Base-by-base conservation (phyloP, 35 echinoderm and acorn worm species). In the Eucidaris tribuloides region DNA sequence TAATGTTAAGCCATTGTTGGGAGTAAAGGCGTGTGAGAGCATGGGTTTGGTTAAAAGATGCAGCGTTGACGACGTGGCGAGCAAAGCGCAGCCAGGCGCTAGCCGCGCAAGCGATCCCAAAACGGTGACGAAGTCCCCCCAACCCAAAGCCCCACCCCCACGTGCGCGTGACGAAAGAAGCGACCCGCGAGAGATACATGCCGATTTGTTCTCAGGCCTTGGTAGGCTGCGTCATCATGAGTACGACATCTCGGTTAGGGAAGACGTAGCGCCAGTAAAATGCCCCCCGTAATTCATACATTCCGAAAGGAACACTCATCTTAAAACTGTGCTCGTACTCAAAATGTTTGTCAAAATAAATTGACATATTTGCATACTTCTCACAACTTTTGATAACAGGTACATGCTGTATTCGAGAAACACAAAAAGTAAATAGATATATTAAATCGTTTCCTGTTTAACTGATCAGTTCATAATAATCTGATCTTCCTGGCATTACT, bases 231-330 rank as follows among this genome's bases (percentile, higher is more conserved):
- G 34, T 3, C 28, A 68, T 18, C 63, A 68, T 68, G 63, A 68
- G 30, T 68, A 68, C 36, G 18, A 37, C n/a, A 84, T 84, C 4
- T n/a, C 39, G 58, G 7, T 86, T 22, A 34, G 58, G 40, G 13
- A 40, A 22, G 35, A 58, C 78, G 82, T 62, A 7, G 45, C 30
- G 25, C 81, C 92, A 76, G 86, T 89, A 0, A 43, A 85, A 52
- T 62, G 84, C 57, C 27, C 86, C n/a, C n/a, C n/a, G 45, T 50
- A 7, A 79, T 11, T n/a, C n/a, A n/a, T n/a, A n/a, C n/a, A n/a
- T n/a, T n/a, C n/a, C n/a, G n/a, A n/a, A n/a, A n/a, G n/a, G n/a
- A n/a, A n/a, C n/a, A n/a, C n/a, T n/a, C n/a, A n/a, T n/a, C n/a
- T n/a, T n/a, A n/a, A n/a, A n/a, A n/a, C n/a, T n/a, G n/a, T n/a